Evolutionary conservation across 2,888 invertebrate species (phyloP).

Genomic region (Biston stratarius): DNA sequence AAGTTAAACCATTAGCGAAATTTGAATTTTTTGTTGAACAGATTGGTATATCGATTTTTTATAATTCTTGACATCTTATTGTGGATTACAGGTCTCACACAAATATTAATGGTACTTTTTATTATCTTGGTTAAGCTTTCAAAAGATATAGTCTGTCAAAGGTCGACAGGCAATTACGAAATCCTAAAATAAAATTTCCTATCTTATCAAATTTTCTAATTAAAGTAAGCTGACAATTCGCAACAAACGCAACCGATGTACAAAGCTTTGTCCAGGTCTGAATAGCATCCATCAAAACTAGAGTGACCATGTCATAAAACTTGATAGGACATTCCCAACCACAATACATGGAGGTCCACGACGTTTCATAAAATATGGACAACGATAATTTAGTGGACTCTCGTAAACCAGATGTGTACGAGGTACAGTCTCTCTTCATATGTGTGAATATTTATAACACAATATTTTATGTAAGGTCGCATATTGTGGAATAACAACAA

Average conservation of each 20-base stretch:
- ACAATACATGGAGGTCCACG: slow-evolving; percentile 24
- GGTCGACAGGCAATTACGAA: no score
- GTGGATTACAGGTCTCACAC: no score
- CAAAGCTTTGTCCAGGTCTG: slow-evolving; percentile 13
- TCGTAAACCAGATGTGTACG: slow-evolving; percentile 20
- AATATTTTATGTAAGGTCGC: neutral
- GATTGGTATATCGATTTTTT: no score
- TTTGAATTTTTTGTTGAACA: no score
- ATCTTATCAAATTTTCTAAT: neutral
- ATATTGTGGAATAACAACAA: neutral
- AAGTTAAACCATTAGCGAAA: no score
- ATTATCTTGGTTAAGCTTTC: no score
- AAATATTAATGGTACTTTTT: no score
- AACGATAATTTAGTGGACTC: slow-evolving; percentile 24
- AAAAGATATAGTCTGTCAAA: no score
- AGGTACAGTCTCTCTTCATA: neutral
- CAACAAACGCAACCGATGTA: neutral
- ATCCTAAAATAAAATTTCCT: no score
- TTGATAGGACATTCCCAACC: slow-evolving; percentile 29
- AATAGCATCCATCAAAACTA: slow-evolving; percentile 27
- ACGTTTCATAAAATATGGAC: slow-evolving; percentile 35
- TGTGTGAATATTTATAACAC: neutral
- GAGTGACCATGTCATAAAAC: slow-evolving; percentile 30
- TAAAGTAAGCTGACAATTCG: slow-evolving; percentile 4
- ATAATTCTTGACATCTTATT: no score